Percentiles rank a stretch among this genome's conserved stretches.
phyloP scores from a whole-genome alignment of 2,797 vertebrate species.

The Gallinago nigripennis region DNA sequence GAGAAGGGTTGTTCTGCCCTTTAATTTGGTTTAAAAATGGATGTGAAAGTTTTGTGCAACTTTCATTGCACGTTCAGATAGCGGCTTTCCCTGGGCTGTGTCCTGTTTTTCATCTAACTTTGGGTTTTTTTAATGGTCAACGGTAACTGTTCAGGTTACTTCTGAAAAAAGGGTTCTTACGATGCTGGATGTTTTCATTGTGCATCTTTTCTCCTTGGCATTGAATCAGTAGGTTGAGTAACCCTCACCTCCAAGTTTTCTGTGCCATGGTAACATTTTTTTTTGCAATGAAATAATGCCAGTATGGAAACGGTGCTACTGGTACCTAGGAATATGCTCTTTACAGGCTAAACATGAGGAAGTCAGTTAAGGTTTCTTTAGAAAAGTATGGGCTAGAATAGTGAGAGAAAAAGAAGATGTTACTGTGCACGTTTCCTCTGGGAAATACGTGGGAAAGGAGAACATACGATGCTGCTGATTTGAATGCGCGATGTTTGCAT shows the following conservation, averaged over 20 bases:
- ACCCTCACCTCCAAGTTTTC: neutral
- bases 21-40: slow-evolving; percentile 9
- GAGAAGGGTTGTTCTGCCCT: neutral
- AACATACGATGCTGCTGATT: slow-evolving; percentile 4
- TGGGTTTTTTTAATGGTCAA: neutral
- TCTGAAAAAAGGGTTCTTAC: neutral
- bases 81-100: neutral
- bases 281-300: neutral
- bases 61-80: neutral
- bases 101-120: neutral
- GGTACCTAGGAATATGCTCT: neutral
- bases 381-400: neutral
- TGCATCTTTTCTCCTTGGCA: neutral
- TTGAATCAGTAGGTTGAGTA: neutral
- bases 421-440: neutral
- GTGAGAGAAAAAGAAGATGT: neutral
- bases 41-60: neutral
- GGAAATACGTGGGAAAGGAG: slow-evolving; percentile 50
- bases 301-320: neutral
- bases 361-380: neutral
- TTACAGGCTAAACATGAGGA: neutral
- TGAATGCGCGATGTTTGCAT: slow-evolving; percentile 40
- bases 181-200: neutral
- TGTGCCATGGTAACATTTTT: neutral
- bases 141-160: neutral